Evolutionary conservation across 2,113 vertebrate species (phyloP).

Genomic region (Chaetura pelagica): DNA sequence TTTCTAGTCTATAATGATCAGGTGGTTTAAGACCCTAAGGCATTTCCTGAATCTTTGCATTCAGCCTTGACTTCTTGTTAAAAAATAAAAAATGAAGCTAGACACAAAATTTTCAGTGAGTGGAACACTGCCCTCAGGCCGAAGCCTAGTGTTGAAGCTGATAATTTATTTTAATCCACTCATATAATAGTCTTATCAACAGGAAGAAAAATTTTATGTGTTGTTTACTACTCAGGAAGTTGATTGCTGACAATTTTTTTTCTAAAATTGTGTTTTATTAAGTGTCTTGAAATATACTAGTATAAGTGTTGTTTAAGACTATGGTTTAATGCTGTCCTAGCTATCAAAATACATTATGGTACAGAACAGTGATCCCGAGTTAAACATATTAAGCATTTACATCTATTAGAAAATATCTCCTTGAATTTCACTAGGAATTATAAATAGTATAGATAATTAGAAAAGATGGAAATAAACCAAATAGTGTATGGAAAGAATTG

Average conservation of each 20-base stretch:
- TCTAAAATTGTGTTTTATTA: background rate
- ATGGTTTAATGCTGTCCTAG: background rate
- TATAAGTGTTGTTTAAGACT: background rate
- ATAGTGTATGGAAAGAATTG: rapidly evolving
- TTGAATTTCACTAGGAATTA: background rate
- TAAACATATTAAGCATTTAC: background rate
- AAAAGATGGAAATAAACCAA: background rate
- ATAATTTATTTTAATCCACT: constrained; percentile 2
- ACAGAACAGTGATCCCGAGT: background rate
- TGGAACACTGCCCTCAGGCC: background rate
- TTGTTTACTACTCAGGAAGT: background rate
- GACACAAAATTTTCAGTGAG: background rate
- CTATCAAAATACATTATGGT: background rate
- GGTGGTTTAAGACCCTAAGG: background rate
- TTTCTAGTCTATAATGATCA: background rate
- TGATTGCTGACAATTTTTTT: background rate
- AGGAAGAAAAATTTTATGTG: background rate
- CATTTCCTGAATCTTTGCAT: background rate
- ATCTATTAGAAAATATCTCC: background rate
- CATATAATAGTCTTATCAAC: background rate
- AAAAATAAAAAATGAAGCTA: constrained; percentile 15
- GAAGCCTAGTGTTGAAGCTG: background rate
- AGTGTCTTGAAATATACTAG: background rate
- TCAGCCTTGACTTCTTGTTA: constrained; percentile 20
- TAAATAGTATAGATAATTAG: background rate